Base-by-base conservation (phyloP, 2,888 invertebrate species). In the Synanthedon andrenaeformis region DNA sequence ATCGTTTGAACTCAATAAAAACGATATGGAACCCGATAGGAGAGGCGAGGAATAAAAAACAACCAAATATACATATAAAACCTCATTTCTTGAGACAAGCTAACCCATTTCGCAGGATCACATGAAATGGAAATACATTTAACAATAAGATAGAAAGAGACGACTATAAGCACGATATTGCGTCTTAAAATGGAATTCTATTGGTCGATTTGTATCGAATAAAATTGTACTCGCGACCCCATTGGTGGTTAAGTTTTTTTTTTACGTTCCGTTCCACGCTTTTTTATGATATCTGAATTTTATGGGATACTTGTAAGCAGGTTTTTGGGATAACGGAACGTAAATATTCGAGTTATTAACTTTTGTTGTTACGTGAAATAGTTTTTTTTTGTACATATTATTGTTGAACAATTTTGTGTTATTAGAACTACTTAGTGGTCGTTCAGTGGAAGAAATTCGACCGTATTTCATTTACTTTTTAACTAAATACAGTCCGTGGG, bases 141-240 rank as follows among this genome's bases (percentile, higher is more conserved):
- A 13, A 12, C 23, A 12, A 17, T 12, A 49, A 13, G 49, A 12
- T 14, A 28, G 54, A 54, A 50, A 49, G 54, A 42, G 54, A 54
- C 45, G 52, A 41, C 5, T 12, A 11, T 12, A 50, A 17, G 12
- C 49, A 13, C 49, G 4, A 12, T 28, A 35, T 50, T 49, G 41
- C 54, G 54, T 52, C 54, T 52, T 49, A 23, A 49, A 54, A 23
- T 13, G 49, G 11, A n/a, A n/a, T 69, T 71, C 72, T 69, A 77
- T 77, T 77, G 76, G 76, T 58, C 69, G 68, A 70, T 71, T 69
- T 74, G 76, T 72, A 70, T 72, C 71, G 72, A 68, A 70, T 72
- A 74, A 75, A 74, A 75, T 64, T 68, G 62, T 59, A 59, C 57
- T 62, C 63, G 61, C 54, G 57, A 55, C 60, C 60, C 62, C 65